Conservation (phyloP, 2,113 vertebrate species). For the Syngnathus typhle region DNA sequence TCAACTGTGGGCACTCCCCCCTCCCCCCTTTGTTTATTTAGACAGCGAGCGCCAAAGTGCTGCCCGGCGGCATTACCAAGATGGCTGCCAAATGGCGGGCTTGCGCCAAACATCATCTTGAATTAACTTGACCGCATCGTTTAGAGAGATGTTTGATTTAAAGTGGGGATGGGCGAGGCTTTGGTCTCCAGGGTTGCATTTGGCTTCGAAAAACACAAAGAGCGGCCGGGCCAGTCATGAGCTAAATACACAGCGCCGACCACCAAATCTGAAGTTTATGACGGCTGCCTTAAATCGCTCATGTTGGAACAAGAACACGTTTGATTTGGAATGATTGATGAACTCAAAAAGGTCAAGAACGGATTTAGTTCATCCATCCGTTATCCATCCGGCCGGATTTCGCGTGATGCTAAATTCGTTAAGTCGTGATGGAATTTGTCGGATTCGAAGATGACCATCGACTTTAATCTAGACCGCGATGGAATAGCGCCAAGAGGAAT, state of each 20-base stretch:
- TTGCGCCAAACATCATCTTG: background rate
- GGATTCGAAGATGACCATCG: too few relatives aligned
- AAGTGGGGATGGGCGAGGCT: background rate
- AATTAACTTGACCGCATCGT: background rate
- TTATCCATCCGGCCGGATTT: too few relatives aligned
- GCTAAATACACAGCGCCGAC: background rate
- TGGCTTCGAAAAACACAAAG: background rate
- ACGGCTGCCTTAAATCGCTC: background rate
- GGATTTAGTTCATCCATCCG: too few relatives aligned
- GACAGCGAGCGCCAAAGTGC: background rate
- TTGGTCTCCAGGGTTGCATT: background rate
- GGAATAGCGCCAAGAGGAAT: constrained; percentile 13
- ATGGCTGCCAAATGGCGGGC: background rate
- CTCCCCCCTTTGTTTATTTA: constrained; percentile 4
- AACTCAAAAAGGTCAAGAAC: too few relatives aligned
- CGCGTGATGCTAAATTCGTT: too few relatives aligned
- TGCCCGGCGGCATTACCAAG: constrained; percentile 4
- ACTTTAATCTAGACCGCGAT: too few relatives aligned
- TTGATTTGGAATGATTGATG: too few relatives aligned
- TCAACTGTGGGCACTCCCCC: background rate
- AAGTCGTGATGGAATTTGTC: background rate
- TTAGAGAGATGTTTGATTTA: constrained; percentile 2
- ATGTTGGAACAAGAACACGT: too few relatives aligned
- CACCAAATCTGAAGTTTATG: background rate
- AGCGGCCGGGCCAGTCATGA: background rate